Evolutionary conservation across 92 coral and sea anemone species (phyloP), one percentile per base, ranked within the genome.

Genomic region (Bergia puertoricense): DNA sequence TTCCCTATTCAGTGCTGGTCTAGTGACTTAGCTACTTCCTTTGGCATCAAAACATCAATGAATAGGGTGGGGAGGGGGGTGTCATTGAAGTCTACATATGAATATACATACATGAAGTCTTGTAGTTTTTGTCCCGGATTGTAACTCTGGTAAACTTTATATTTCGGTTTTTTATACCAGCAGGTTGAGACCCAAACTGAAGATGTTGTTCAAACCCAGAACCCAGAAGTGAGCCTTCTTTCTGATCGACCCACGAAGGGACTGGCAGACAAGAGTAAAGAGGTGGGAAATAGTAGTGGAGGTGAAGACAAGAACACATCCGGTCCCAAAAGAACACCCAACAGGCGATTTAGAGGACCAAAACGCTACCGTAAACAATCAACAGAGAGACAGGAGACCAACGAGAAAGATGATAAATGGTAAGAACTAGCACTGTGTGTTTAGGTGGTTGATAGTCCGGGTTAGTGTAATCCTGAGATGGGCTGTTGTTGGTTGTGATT

Each of bases 321-420:
- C 42, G 11, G 40, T 0, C 23, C 42, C 18, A 45, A 23, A 36
- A 36, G 87, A 84, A 72, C 65, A 0, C 87, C 87, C n/a, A 84
- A 54, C 66, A 71, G 36, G 43, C 40, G 87, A 36, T 84, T 84
- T 23, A 79, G 87, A 37, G 87, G 87, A 36, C 30, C 79, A 30
- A 84, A 84, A 43, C 78, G 86, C 14, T 65, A 62, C 76, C 86
- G 87, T 11, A 84, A 73, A 30, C 77, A 71, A 15, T 84, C 79
- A 11, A n/a, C 23, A 48, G 87, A 72, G 65, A 84, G 15, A 46
- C 79, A 73, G 8, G 87, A 84, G 18, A 54, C 23, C n/a, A 84
- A 84, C 23, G 65, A 50, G 43, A 84, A 84, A 37, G 79, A 72
- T 23, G 87, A 84, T 36, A 84, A 71, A 51, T 84, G 87, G 87